A percentile compares a stretch with the other conserved stretches of the same genome.
These are phyloP conservation scores for Stomatorhinus walkeri DNA, from an alignment of 2,797 vertebrate species.

Conservation along the genomic window DNA sequence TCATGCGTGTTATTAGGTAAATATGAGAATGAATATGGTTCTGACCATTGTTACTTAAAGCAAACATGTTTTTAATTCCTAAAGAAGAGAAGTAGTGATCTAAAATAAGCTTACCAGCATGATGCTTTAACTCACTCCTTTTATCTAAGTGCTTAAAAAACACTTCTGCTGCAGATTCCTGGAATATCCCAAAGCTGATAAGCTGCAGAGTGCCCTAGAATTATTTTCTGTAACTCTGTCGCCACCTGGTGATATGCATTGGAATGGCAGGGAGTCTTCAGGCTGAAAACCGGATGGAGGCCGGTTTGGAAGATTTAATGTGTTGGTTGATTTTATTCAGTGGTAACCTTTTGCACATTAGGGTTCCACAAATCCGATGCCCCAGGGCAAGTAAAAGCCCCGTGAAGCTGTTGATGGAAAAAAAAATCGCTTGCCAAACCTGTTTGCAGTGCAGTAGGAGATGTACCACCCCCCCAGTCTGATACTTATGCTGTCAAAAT, in stretches of 20 bases:
- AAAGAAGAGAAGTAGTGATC: neutral
- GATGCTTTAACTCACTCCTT: neutral
- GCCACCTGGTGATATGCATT: constrained; percentile 50
- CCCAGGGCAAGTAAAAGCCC: neutral
- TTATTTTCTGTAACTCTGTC: constrained; percentile 30
- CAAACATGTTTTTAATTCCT: neutral
- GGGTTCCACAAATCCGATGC: neutral
- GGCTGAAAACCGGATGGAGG: neutral
- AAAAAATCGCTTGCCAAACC: neutral
- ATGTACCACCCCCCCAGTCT: neutral
- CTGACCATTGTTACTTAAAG: neutral
- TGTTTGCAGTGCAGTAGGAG: neutral
- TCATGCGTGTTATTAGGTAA: neutral
- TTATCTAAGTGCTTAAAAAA: neutral
- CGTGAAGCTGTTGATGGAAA: neutral
- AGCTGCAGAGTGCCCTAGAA: neutral
- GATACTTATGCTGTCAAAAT: neutral
- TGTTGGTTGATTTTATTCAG: neutral
- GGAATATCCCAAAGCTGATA: constrained; percentile 47
- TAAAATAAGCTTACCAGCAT: neutral
- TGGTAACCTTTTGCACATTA: neutral
- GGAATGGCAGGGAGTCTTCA: neutral
- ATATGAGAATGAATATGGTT: constrained; percentile 24
- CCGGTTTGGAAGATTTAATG: neutral
- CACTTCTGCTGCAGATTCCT: constrained; percentile 27